Base-by-base conservation (phyloP, 2,888 invertebrate genomes). In the Ganaspis brasiliensis region DNA sequence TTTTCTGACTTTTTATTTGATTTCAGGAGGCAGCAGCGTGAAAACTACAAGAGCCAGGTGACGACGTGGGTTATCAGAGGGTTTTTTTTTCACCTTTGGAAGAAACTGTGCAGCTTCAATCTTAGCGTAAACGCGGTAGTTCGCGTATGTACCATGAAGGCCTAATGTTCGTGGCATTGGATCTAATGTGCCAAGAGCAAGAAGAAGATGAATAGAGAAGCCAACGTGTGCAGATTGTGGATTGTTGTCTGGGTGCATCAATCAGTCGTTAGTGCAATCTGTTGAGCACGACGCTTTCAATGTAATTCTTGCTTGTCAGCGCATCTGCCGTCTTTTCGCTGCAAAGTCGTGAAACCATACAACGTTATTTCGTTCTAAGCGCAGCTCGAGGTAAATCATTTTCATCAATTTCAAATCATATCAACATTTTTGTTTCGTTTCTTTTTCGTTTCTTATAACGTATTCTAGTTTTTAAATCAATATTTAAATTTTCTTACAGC, bases 281-380 rank as follows among this genome's bases (percentile, higher is more conserved):
- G 89, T 87, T 87, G 87, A 85, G 85, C 81, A 82, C 86, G 84
- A 85, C 86, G 85, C 85, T 85, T 87, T 87, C 85, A 83, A 84
- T 82, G 85, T 86, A 85, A 88, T 86, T 90, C 87, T 87, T 87
- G 87, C 90, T 89, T 88, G 90, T 90, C 90, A 89, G 89, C 88
- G 85, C 90, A 90, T 89, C 90, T 90, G 90, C 85, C 85, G 87
- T 26, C 71, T 71, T 26, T 77, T 74, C 52, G 8, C 14, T 2
- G 45, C 80, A 67, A 45, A 24, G 1, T n/a, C 40, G 21, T 24
- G 24, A 67, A 67, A 24, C n/a, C 52, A 19, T 40, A n/a, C 40
- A 40, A 40, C 21, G 37, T 40, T 63, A 16, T 63, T 63, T 40
- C 21, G 6, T 21, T 14, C 8, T 31, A 10, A 56, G 14, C 24